phyloP scores from a whole-genome alignment of 2,113 vertebrate genomes.

The Malurus melanocephalus region DNA sequence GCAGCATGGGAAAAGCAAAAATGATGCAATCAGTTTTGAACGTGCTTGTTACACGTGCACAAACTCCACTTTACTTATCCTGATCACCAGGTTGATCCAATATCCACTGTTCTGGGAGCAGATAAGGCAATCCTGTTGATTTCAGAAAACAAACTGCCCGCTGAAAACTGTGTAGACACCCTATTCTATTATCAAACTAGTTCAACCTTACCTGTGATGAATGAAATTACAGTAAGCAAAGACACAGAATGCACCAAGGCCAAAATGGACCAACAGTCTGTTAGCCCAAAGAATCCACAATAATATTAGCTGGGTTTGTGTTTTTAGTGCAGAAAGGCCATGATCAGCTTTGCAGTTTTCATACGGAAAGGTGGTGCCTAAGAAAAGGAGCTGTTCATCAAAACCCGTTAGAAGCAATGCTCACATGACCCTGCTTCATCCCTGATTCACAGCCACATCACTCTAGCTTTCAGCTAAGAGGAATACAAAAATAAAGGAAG shows the following conservation, averaged over 20 bases:
- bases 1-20: background rate
- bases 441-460: background rate
- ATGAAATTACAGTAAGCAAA: background rate
- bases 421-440: background rate
- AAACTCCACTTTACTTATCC: background rate
- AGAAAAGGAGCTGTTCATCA: background rate
- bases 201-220: background rate
- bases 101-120: background rate
- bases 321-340: background rate
- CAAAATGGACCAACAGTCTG: background rate
- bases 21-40: background rate
- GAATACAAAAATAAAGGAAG: background rate
- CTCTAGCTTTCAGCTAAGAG: background rate
- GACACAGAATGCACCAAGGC: background rate
- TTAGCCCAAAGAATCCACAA: background rate
- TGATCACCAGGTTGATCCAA: background rate
- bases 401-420: background rate
- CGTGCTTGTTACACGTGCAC: background rate
- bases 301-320: background rate
- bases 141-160: background rate
- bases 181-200: background rate
- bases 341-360: background rate
- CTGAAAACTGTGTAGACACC: background rate
- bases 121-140: background rate
- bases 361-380: background rate